phyloP scores from a whole-genome alignment of 2,113 vertebrate genomes.

The Ivindomyrus marchei region DNA sequence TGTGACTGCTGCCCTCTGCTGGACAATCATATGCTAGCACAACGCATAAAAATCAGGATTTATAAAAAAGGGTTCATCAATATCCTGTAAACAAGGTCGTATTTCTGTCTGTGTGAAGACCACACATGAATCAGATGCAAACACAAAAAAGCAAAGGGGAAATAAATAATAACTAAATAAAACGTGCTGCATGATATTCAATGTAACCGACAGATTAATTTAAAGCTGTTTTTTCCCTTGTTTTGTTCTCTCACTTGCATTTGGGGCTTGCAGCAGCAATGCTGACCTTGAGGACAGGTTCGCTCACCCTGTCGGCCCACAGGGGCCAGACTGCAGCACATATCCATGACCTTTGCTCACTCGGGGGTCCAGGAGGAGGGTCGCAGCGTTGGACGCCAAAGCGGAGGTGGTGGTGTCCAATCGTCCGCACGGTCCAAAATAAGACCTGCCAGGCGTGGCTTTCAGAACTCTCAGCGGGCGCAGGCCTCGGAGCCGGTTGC shows the following conservation, averaged over 20 bases:
- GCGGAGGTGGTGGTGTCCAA: background rate
- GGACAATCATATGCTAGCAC: background rate
- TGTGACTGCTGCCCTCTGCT: background rate
- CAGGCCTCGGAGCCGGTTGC: conserved; percentile 7
- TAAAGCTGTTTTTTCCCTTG: background rate
- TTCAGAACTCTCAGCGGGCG: conserved; percentile 8
- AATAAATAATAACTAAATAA: background rate
- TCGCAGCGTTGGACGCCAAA: background rate
- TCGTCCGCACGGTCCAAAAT: conserved; percentile 1
- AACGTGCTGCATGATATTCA: background rate
- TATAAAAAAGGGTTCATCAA: background rate
- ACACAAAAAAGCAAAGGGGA: background rate
- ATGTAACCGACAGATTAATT: background rate
- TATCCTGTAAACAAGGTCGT: background rate
- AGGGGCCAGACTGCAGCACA: background rate
- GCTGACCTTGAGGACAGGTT: background rate
- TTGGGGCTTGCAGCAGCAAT: background rate
- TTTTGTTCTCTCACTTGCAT: background rate
- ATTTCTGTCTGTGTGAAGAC: background rate
- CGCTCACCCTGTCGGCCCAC: background rate
- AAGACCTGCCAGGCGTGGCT: conserved; percentile 14
- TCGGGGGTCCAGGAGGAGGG: background rate
- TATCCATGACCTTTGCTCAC: conserved; percentile 3
- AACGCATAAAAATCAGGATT: background rate
- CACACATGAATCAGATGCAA: background rate